Conservation (phyloP, 2,113 vertebrate genomes). For the Saiga tatarica region DNA sequence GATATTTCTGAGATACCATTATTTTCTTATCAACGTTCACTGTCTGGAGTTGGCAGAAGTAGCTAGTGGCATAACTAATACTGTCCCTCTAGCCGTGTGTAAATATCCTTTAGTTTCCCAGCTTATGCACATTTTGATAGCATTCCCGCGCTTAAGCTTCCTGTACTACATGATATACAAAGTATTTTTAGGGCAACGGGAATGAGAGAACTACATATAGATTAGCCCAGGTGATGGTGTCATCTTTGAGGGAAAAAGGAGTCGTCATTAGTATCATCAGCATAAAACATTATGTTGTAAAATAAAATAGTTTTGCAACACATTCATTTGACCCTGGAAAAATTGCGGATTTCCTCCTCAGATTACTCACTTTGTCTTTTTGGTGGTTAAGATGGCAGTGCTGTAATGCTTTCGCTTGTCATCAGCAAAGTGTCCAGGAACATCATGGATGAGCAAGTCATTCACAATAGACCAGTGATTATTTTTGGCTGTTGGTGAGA, state of each 20-base stretch:
- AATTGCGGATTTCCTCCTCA: background rate
- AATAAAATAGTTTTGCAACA: background rate
- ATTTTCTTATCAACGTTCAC: background rate
- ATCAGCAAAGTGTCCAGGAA: background rate
- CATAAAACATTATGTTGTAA: background rate
- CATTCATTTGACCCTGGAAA: background rate
- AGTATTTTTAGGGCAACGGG: background rate
- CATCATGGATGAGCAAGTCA: background rate
- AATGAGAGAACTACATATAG: background rate
- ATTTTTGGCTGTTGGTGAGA: background rate
- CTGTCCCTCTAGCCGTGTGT: rapidly evolving
- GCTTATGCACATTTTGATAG: background rate
- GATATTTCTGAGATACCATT: background rate
- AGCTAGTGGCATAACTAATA: background rate
- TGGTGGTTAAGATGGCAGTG: background rate
- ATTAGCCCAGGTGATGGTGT: background rate
- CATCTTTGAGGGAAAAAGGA: rapidly evolving
- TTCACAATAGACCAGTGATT: background rate
- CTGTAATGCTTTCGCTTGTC: background rate
- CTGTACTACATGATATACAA: rapidly evolving
- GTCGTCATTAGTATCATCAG: background rate
- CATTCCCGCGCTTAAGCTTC: background rate
- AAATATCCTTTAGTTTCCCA: background rate
- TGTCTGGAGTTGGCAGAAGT: background rate
- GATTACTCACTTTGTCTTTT: background rate